Evolutionary conservation across 2,888 invertebrate species (phyloP), one percentile per base, ranked within the genome.

Genomic region (Heliconius charithonia): DNA sequence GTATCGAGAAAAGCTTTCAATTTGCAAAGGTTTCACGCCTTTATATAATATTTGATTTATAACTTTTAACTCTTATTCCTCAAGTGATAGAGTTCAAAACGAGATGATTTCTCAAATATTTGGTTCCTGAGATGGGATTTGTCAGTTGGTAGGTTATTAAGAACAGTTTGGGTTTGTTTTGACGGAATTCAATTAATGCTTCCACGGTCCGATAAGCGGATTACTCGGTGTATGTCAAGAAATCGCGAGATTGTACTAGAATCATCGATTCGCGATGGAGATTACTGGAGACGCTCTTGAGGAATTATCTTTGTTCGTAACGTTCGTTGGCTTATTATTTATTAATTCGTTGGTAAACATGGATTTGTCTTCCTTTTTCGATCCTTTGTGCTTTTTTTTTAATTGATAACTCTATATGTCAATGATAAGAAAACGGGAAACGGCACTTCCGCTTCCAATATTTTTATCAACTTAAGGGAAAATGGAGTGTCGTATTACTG

Each of bases 121-220:
- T 78, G 79, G 51, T 83, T 83, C 80, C 59, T 81, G 82, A 82
- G 86, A 87, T 84, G 84, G 89, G 91, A 92, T 92, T 92, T 90
- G 92, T 92, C 91, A 90, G 87, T 90, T 88, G 88, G 84, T 85
- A 85, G 87, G 87, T 87, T 86, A 86, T 84, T 84, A 84, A 84
- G 80, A 83, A 86, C 84, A 83, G 84, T 83, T 84, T 82, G 65
- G 79, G 82, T 85, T 85, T 91, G 91, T 92, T 91, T 89, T 92
- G 92, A 92, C 89, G 86, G 87, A 83, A 85, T 87, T 85, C 85
- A 89, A 89, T 88, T 90, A 89, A 87, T 86, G 86, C 86, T 85
- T 87, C 86, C 87, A 85, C 83, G 84, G 83, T 82, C 83, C 78
- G 81, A 78, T 88, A 88, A 90, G 88, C 87, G 87, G 91, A 88